Base-by-base conservation (phyloP, 92 coral and sea anemone species). In the Blastomussa wellsi region DNA sequence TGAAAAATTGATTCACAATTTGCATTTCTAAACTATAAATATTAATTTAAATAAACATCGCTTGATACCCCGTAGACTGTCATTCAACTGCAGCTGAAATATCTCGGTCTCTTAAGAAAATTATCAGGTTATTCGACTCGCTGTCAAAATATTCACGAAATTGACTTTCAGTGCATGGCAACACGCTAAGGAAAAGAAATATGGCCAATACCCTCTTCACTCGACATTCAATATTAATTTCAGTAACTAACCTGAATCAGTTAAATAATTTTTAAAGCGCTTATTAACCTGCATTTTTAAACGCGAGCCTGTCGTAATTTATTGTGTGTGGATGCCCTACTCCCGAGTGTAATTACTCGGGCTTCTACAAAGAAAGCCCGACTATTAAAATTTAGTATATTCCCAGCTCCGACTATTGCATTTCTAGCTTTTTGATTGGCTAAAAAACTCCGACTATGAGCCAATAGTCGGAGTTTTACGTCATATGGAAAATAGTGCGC, bases 21-120 rank as follows among this genome's bases (percentile, higher is more conserved):
- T 82, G 79, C 86, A 82, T 82, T 82, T 82, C 72, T 29, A 36
- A 73, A 39, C 36, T 42, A 0, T 51, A 26, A 22, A 35, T 82
- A 52, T 52, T n/a, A 52, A 82, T 49, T 24, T 70, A 82, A 71
- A 53, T 82, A 70, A 81, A 82, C 86, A 82, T 26, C 38, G 51
- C 38, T 24, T 70, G 69, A 82, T 71, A 39, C 53, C 78, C 73
- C 64, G 38, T 32, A 20, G 62, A n/a, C 60, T 53, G n/a, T 71
- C 42, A 32, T 71, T 71, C 69, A 22, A 20, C 72, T 47, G 29
- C 51, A 24, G 70, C 53, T 36, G 37, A 35, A 19, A 53, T 52
- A 31, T 52, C 53, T 1, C 51, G 38, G 3, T 8, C 42, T 20
- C 55, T 31, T 66, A 42, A 64, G 22, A 3, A 41, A 16, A 19